Evolutionary conservation across 2,797 vertebrate species (phyloP), one percentile per base, ranked within the genome.

Genomic region (Allobates femoralis): DNA sequence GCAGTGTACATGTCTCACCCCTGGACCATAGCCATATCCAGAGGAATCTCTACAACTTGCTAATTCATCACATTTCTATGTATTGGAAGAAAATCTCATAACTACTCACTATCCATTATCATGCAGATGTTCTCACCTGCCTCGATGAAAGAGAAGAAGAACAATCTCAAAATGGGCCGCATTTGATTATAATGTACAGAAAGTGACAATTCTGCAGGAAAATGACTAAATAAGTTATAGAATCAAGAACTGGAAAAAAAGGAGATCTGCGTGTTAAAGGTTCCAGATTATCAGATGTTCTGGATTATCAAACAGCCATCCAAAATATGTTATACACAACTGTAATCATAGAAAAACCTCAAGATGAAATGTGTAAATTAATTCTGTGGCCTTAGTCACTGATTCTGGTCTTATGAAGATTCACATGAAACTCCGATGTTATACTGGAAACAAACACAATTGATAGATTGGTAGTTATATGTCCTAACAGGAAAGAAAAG

Each of bases 101-200:
- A 78, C 60, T 37, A 41, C 67, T 71, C 10, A 41, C 16, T 60
- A 78, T 78, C 53, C 12, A 78, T 58, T 78, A 78, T 55, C 55
- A 78, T 78, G 76, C 53, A 78, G 60, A 78, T 78, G 55, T 58
- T 16, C 55, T 78, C 76, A 58, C 76, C 76, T 58, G 76, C 76
- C 16, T 34, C 76, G 30, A 37, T 12, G 30, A 56, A 23, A 77
- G 75, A 2, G 6, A 5, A 26, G n/a, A 28, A 3, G 30, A 34
- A 23, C 56, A 77, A 5, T 12, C 51, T 34, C 32, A 11, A 78
- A 37, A 58, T 60, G 76, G 14, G 21, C 28, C 6, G 26, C 32
- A 78, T 58, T 78, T 32, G 51, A 56, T 77, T 56, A 34, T 60
- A 78, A 60, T 60, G 53, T 78, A 78, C 58, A 60, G 76, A 37